phyloP scores from a whole-genome alignment of 2,797 vertebrate genomes.

The Rhincodon typus region DNA sequence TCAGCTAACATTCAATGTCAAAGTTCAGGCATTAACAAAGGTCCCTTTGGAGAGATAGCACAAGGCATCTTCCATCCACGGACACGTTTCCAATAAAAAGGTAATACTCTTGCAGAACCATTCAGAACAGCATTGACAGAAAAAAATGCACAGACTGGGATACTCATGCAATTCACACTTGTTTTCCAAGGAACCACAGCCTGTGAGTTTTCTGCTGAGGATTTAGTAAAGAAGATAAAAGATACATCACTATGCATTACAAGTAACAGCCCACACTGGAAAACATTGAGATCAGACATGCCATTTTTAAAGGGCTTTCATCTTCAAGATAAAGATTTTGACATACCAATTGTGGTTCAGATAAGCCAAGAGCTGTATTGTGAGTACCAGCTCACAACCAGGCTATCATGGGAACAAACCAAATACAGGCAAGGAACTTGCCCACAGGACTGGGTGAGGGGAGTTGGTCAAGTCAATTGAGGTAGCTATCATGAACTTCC shows the following conservation, averaged over 20 bases:
- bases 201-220: not conserved
- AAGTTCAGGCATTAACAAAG: not conserved
- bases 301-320: not conserved
- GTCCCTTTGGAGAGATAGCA: not conserved
- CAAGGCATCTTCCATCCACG: not conserved
- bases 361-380: not conserved
- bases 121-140: not conserved
- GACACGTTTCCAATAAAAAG: not conserved
- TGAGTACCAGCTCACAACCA: not conserved
- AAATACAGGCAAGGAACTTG: not conserved
- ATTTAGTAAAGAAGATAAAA: not conserved
- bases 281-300: not conserved
- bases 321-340: not conserved
- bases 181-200: not conserved
- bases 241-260: not conserved
- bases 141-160: not conserved
- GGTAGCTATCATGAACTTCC: not conserved
- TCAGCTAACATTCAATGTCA: not conserved
- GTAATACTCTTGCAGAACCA: not conserved
- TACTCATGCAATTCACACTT: not conserved
- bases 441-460: not conserved
- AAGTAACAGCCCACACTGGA: not conserved
- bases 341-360: not conserved
- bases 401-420: not conserved
- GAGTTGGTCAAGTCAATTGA: not conserved